A percentile compares a stretch with the other conserved stretches of the same genome.
Conservation (phyloP, 2,888 invertebrate species). For the Hirudinaria manillensis region DNA sequence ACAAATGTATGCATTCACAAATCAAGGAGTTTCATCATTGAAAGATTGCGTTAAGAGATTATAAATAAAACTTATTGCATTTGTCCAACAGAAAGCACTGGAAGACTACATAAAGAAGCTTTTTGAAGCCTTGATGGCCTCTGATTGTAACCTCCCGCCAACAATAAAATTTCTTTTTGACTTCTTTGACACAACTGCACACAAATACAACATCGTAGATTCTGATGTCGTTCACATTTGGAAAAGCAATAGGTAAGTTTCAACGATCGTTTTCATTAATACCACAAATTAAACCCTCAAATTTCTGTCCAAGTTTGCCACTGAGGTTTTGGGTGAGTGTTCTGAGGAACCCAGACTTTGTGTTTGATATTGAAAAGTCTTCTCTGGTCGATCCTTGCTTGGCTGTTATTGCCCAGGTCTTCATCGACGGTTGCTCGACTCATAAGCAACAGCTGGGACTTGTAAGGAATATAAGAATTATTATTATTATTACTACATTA, state of each 20-base stretch:
- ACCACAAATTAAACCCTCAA: neutral
- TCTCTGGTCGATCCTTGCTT: conserved; percentile 96
- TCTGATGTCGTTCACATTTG: conserved; percentile 98
- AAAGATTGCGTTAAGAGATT: too few species aligned
- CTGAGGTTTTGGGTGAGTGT: conserved; percentile 95
- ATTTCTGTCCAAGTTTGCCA: conserved; percentile 57
- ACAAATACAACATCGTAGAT: conserved; percentile 73
- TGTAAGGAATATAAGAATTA: conserved; percentile 40
- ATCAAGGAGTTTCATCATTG: too few species aligned
- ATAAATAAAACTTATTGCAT: conserved; percentile 55
- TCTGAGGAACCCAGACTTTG: conserved; percentile 98
- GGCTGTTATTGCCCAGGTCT: conserved; percentile 97
- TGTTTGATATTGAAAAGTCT: conserved; percentile 94
- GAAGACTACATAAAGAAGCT: conserved; percentile 98
- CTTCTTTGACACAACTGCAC: conserved; percentile 93
- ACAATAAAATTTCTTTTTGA: conserved; percentile 99
- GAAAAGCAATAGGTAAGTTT: conserved; percentile 76
- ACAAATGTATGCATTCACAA: too few species aligned
- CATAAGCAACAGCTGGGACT: conserved; percentile 95
- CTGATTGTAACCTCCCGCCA: conserved; percentile 62
- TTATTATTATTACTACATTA: neutral
- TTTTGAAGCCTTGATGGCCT: conserved; percentile 78
- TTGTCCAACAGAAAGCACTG: conserved; percentile 74
- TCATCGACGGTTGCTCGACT: conserved; percentile 99
- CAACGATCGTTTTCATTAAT: neutral